Conservation (phyloP, 1,140 invertebrate genomes). For the Eulimnadia texana region DNA sequence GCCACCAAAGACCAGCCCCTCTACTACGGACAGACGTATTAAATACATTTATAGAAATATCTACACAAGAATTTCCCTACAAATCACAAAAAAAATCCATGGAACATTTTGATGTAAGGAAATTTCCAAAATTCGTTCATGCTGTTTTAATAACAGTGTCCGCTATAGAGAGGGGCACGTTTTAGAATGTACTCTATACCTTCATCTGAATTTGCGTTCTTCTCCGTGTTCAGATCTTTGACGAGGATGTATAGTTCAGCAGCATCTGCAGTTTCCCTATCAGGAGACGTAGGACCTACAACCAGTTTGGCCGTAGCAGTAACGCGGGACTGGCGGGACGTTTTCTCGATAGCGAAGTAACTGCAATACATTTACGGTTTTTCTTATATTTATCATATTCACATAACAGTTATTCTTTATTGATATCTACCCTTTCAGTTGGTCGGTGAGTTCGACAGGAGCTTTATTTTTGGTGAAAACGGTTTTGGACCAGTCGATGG, state of each 20-base stretch:
- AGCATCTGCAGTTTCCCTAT: not conserved
- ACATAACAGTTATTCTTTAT: too few relatives aligned
- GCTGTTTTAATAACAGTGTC: too few relatives aligned
- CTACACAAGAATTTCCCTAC: too few relatives aligned
- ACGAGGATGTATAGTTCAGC: constrained; percentile 2
- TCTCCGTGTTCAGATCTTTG: not conserved
- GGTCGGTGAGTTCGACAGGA: not conserved
- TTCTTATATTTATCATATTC: not conserved
- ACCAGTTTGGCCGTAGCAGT: not conserved
- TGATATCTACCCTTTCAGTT: too few relatives aligned
- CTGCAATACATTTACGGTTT: not conserved
- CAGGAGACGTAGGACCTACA: not conserved
- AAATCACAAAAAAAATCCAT: too few relatives aligned
- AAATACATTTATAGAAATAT: too few relatives aligned
- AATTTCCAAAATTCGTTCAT: too few relatives aligned
- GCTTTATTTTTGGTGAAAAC: constrained; percentile 2
- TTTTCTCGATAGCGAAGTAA: not conserved
- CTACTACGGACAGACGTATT: too few relatives aligned
- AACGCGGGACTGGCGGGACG: not conserved
- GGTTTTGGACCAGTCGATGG: not conserved
- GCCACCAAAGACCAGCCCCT: too few relatives aligned
- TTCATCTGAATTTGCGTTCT: not conserved
- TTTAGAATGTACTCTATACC: too few relatives aligned
- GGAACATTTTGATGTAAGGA: too few relatives aligned
- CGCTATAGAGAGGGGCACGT: too few relatives aligned